These are phyloP conservation scores for Sipha maydis DNA, from an alignment of 2,888 invertebrate species.

Conservation along the genomic window DNA sequence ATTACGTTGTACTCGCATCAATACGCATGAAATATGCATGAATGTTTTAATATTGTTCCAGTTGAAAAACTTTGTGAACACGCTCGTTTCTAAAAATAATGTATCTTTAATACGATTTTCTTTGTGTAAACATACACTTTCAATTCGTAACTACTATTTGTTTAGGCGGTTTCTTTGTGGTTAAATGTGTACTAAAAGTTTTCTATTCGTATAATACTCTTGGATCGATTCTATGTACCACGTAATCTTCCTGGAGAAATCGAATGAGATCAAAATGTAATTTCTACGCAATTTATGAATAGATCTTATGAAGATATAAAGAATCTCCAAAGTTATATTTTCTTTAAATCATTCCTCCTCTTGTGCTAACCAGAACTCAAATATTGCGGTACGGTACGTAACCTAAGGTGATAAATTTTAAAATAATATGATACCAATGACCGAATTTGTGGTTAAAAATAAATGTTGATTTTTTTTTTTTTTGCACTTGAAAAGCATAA, in stretches of 20 bases:
- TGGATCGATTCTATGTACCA: not conserved
- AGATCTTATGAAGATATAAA: too few relatives aligned
- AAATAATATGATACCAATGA: not conserved
- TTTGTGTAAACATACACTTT: constrained; percentile 14
- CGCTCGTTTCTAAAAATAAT: constrained; percentile 22
- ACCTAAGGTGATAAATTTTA: not conserved
- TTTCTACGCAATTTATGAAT: not conserved
- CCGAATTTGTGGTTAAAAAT: not conserved
- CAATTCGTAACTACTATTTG: constrained; percentile 28
- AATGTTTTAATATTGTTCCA: constrained; percentile 25
- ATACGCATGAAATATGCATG: not conserved
- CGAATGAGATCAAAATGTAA: not conserved
- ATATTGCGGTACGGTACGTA: not conserved
- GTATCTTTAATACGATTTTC: constrained; percentile 9
- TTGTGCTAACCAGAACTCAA: not conserved
- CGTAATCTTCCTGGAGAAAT: constrained; percentile 24
- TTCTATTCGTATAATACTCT: constrained; percentile 5
- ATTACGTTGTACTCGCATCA: too few relatives aligned
- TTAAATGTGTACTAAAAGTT: constrained; percentile 11
- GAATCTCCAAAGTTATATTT: constrained; percentile 11
- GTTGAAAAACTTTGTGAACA: constrained; percentile 17
- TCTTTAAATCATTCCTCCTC: not conserved
- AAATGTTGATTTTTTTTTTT: not conserved
- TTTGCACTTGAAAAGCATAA: not conserved
- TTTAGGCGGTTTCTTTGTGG: constrained; percentile 21